These are phyloP conservation scores for Camponotus vicinus DNA, from an alignment of 1,140 invertebrate genomes.

Conservation along the genomic window DNA sequence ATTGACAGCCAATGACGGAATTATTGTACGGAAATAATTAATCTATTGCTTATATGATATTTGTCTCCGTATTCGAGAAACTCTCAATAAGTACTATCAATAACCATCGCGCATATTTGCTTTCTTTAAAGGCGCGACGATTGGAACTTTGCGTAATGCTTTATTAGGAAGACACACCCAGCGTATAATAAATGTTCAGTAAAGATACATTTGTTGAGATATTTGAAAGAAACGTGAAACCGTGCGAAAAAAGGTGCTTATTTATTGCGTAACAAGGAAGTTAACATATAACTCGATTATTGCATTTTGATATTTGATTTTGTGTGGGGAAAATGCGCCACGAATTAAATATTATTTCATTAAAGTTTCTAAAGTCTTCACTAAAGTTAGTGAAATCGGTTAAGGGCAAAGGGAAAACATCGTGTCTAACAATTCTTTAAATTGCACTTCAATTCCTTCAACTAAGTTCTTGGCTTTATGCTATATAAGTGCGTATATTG, in stretches of 20 bases:
- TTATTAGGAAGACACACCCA: slow-evolving; percentile 44
- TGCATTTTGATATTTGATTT: slow-evolving; percentile 1
- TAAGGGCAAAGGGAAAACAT: neutral
- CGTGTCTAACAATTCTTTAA: slow-evolving; percentile 22
- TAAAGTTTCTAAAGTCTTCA: neutral
- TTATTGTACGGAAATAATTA: slow-evolving; percentile 13
- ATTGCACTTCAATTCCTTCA: slow-evolving; percentile 48
- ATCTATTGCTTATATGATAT: slow-evolving; percentile 32
- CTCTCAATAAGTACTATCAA: slow-evolving; percentile 22
- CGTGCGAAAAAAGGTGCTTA: neutral
- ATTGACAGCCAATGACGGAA: slow-evolving; percentile 32
- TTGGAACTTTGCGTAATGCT: slow-evolving; percentile 8
- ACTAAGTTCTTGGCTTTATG: neutral
- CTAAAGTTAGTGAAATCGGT: neutral
- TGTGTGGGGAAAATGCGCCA: too few relatives aligned
- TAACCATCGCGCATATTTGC: neutral
- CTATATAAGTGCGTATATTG: slow-evolving; percentile 29
- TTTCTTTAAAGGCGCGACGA: slow-evolving; percentile 10
- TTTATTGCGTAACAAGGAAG: neutral
- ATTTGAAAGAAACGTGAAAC: slow-evolving; percentile 23
- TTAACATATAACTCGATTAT: slow-evolving; percentile 7
- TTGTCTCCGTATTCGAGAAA: slow-evolving; percentile 5
- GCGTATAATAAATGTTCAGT: neutral
- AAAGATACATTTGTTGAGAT: slow-evolving; percentile 32
- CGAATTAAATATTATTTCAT: neutral